These are phyloP conservation scores for Stictocephala bisonia DNA, from an alignment of 2,888 invertebrate species.

Conservation along the genomic window DNA sequence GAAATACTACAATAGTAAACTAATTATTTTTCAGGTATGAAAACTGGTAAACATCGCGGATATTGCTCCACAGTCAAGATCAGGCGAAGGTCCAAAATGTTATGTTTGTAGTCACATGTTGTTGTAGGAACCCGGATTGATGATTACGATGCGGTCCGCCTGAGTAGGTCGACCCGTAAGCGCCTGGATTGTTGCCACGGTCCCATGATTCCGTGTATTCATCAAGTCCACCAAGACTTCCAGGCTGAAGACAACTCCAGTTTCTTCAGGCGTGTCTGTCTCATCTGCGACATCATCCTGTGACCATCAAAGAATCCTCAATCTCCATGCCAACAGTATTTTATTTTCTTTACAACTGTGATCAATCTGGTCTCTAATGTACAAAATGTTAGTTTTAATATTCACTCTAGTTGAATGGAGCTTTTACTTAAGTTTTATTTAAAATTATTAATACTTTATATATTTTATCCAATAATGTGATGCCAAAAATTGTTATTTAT, in stretches of 20 bases:
- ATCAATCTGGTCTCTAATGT: constrained; percentile 30
- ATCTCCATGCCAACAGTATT: constrained; percentile 27
- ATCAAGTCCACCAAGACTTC: neutral
- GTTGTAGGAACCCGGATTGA: constrained; percentile 21
- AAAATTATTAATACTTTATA: constrained; percentile 31
- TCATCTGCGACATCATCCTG: constrained; percentile 53
- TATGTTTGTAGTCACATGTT: constrained; percentile 8
- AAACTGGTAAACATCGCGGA: no score
- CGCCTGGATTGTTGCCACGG: constrained; percentile 2
- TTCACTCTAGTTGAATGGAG: constrained; percentile 41
- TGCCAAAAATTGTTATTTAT: constrained; percentile 40
- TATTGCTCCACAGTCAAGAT: no score
- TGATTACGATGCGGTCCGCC: constrained; percentile 5
- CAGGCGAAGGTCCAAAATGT: no score
- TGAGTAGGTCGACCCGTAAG: constrained; percentile 15
- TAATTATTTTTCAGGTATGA: no score
- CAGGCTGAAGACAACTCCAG: constrained; percentile 15
- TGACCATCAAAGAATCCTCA: constrained; percentile 48
- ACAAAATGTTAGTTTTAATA: constrained; percentile 35
- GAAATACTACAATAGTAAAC: no score
- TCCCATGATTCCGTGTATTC: constrained; percentile 2
- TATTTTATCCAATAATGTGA: constrained; percentile 19
- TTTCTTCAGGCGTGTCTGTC: constrained; percentile 49
- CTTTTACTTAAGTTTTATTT: constrained; percentile 44
- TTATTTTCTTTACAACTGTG: constrained; percentile 29